These are phyloP conservation scores for Eulacestoma nigropectus DNA, from an alignment of 2,113 vertebrate species.

Conservation along the genomic window DNA sequence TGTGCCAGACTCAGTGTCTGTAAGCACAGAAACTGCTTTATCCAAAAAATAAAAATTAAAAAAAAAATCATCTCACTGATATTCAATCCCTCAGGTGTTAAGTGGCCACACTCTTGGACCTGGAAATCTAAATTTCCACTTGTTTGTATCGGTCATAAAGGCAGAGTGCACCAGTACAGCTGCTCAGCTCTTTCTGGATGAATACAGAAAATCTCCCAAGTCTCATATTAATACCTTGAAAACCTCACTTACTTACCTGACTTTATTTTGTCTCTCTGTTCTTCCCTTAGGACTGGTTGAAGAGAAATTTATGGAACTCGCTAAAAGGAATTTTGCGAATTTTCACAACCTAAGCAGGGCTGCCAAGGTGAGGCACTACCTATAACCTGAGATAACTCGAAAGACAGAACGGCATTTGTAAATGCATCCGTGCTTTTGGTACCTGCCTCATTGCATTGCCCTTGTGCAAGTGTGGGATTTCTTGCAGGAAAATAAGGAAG, in stretches of 20 bases:
- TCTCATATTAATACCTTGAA: not conserved
- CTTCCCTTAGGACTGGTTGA: constrained; percentile 60
- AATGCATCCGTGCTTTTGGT: not conserved
- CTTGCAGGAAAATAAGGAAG: not conserved
- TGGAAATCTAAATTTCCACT: not conserved
- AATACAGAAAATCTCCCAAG: not conserved
- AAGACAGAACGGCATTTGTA: not conserved
- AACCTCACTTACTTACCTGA: not conserved
- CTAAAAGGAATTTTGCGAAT: constrained; percentile 38
- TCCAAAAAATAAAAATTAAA: too few species aligned
- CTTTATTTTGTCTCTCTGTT: not conserved
- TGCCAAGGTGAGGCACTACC: constrained; percentile 60
- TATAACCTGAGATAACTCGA: not conserved
- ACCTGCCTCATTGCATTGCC: not conserved
- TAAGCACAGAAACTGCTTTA: not conserved
- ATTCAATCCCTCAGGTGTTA: not conserved
- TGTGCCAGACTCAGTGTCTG: not conserved
- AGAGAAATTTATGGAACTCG: not conserved
- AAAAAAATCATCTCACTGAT: too few species aligned
- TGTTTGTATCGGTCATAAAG: not conserved
- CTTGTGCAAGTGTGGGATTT: not conserved
- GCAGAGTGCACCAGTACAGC: not conserved
- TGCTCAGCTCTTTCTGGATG: not conserved
- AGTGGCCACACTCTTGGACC: not conserved
- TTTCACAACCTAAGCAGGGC: constrained; percentile 60